Evolutionary conservation across 2,113 vertebrate species (phyloP).

Genomic region (Anguilla rostrata): DNA sequence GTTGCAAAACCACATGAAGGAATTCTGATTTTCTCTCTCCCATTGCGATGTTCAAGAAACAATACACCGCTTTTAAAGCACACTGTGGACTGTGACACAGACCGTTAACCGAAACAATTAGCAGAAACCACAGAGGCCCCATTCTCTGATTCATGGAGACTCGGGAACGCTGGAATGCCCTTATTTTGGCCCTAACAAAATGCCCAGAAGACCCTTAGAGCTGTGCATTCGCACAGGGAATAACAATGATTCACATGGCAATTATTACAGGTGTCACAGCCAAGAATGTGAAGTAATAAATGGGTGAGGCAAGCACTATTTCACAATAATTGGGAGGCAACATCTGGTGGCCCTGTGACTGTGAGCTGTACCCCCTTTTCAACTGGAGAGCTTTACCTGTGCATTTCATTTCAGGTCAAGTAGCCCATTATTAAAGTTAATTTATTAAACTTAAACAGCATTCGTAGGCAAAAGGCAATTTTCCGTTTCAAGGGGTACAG

Average conservation of each 20-base stretch:
- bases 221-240: background rate
- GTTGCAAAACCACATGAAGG: constrained; percentile 8
- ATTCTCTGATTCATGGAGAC: background rate
- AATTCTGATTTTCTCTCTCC: background rate
- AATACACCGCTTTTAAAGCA: background rate
- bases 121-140: background rate
- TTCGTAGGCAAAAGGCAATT: too few relatives aligned
- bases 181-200: background rate
- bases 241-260: background rate
- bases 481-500: too few relatives aligned
- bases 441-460: background rate
- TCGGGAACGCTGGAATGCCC: constrained; percentile 8
- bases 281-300: background rate
- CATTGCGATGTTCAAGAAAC: background rate
- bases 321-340: background rate
- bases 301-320: background rate
- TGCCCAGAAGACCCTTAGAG: constrained; percentile 4
- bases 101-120: background rate
- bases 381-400: background rate
- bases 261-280: constrained; percentile 14
- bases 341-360: background rate
- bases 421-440: background rate
- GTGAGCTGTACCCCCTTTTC: background rate
- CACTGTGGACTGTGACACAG: background rate
- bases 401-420: background rate